These are phyloP conservation scores for Athalia circularis DNA, from an alignment of 2,888 invertebrate genomes.

Conservation along the genomic window DNA sequence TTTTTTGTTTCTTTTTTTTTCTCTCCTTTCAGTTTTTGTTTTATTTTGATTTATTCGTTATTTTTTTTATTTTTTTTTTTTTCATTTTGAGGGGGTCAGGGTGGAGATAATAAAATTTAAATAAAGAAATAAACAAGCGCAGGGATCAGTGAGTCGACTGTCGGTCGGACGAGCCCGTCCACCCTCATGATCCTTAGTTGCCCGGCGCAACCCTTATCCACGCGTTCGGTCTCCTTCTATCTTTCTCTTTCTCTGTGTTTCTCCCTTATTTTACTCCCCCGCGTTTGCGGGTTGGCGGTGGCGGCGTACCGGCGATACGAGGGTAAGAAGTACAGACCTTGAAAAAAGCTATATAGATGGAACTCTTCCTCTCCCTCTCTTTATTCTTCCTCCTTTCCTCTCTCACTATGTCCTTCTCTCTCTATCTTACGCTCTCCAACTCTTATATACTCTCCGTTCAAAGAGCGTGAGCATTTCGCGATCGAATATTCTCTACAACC, in stretches of 20 bases:
- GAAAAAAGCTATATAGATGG: constrained; percentile 50
- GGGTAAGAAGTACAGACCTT: constrained; percentile 57
- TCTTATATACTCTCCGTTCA: no score
- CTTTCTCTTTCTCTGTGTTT: constrained; percentile 37
- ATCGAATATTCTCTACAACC: neutral
- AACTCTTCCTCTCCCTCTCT: neutral
- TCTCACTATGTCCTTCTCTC: no score
- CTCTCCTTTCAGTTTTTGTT: no score
- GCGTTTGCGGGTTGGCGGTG: neutral
- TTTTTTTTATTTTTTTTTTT: no score
- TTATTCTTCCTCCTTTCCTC: no score
- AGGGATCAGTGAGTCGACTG: constrained; percentile 50
- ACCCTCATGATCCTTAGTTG: constrained; percentile 63
- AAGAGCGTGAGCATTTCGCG: neutral
- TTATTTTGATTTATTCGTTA: no score
- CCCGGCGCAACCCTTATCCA: constrained; percentile 69
- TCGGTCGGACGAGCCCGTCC: constrained; percentile 45
- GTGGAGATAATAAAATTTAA: constrained; percentile 71
- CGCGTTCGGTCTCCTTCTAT: constrained; percentile 21
- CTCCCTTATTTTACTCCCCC: neutral
- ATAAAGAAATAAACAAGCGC: constrained; percentile 61
- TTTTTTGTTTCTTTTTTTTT: no score
- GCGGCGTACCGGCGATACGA: constrained; percentile 21
- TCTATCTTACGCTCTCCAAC: no score
- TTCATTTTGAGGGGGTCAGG: neutral